Percentiles rank a stretch among this genome's conserved stretches.
Evolutionary conservation across 2,888 invertebrate species (phyloP).

Genomic region (Eupithecia vulgata): DNA sequence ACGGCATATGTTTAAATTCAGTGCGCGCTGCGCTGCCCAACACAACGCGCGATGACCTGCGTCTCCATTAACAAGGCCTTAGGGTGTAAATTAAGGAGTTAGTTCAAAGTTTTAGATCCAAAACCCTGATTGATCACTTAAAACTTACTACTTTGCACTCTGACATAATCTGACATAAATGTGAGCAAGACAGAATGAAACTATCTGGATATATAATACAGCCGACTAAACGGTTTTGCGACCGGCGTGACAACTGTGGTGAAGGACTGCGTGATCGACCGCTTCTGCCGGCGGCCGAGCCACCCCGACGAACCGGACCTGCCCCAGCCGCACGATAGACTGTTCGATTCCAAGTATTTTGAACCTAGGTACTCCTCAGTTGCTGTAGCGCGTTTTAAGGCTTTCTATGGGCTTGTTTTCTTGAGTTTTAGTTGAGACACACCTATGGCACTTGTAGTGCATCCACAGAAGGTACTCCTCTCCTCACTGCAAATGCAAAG

Average conservation of each 20-base stretch:
- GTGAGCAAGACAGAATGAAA: not conserved
- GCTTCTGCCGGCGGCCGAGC: conserved; percentile 79
- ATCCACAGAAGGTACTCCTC: not conserved
- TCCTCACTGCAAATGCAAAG: not conserved
- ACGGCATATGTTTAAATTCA: too few species aligned
- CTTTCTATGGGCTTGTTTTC: conserved; percentile 47
- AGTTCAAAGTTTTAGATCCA: not conserved
- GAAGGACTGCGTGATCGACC: conserved; percentile 87
- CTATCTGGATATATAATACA: conserved; percentile 52
- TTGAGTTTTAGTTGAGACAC: conserved; percentile 28
- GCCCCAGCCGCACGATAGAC: conserved; percentile 63
- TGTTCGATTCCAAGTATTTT: conserved; percentile 86
- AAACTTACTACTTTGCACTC: not conserved
- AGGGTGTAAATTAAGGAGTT: not conserved
- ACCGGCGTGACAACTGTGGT: conserved; percentile 88
- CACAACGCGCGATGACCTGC: too few species aligned
- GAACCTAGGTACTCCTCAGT: conserved; percentile 85
- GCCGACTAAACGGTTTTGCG: conserved; percentile 88
- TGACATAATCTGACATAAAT: not conserved
- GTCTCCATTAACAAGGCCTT: too few species aligned
- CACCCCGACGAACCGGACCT: conserved; percentile 67
- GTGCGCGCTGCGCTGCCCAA: too few species aligned
- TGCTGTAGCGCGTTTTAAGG: conserved; percentile 67
- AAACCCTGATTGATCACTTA: not conserved
- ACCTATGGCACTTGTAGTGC: not conserved